These are phyloP conservation scores for Agriopis marginaria DNA, from an alignment of 2,888 invertebrate species.

Conservation along the genomic window DNA sequence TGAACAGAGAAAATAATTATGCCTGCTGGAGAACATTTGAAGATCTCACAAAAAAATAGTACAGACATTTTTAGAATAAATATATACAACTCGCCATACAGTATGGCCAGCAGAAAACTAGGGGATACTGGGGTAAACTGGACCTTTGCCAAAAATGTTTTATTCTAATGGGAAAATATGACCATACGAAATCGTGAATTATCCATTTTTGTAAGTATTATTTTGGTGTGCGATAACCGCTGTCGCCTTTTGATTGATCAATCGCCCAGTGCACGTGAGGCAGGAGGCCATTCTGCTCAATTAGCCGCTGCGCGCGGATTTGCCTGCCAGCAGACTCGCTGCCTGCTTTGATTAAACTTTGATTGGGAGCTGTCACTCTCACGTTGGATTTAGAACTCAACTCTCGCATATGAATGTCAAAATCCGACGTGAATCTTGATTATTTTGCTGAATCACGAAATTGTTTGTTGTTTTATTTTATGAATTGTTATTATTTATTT, in stretches of 20 bases:
- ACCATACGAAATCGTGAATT: background rate
- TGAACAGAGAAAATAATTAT: background rate
- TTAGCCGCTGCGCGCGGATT: slow-evolving; percentile 70
- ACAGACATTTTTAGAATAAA: too few relatives aligned
- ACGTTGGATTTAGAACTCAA: slow-evolving; percentile 59
- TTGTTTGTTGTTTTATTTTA: background rate
- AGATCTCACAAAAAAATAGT: background rate
- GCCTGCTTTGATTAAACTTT: slow-evolving; percentile 82
- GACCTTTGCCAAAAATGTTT: background rate
- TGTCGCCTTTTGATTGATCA: slow-evolving; percentile 56
- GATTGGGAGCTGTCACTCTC: slow-evolving; percentile 79
- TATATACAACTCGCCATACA: too few relatives aligned
- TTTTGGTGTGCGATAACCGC: slow-evolving; percentile 38
- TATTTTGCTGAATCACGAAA: slow-evolving; percentile 29
- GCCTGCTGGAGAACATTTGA: too few relatives aligned
- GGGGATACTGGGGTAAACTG: background rate
- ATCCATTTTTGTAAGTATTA: background rate
- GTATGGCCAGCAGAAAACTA: background rate
- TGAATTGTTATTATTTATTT: background rate
- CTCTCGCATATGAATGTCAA: slow-evolving; percentile 63
- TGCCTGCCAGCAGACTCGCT: slow-evolving; percentile 68
- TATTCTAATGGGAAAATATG: background rate
- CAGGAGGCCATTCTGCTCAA: slow-evolving; percentile 77
- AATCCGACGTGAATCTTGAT: slow-evolving; percentile 45
- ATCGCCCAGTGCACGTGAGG: slow-evolving; percentile 46